These are phyloP conservation scores for Pogoniulus pusillus DNA, from an alignment of 2,797 vertebrate genomes.

Conservation along the genomic window DNA sequence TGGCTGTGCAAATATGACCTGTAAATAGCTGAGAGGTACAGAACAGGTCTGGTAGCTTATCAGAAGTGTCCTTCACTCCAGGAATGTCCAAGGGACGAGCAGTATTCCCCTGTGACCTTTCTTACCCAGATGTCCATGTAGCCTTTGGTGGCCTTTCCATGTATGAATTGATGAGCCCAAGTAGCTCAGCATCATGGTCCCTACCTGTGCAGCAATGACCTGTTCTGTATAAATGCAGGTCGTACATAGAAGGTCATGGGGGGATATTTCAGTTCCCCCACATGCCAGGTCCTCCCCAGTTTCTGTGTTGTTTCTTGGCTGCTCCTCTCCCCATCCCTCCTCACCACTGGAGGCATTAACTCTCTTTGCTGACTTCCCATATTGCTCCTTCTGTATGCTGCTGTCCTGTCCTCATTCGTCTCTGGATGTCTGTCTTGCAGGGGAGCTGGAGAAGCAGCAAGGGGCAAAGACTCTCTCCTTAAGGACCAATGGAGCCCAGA, in stretches of 20 bases:
- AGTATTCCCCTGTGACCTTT: neutral
- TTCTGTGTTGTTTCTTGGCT: too few species aligned
- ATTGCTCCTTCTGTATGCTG: neutral
- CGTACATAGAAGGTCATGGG: neutral
- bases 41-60: neutral
- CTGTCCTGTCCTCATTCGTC: neutral
- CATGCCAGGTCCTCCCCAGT: too few species aligned
- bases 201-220: neutral
- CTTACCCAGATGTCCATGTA: neutral
- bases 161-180: neutral
- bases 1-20: neutral
- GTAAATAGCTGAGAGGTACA: neutral
- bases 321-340: too few species aligned
- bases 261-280: too few species aligned
- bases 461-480: conserved; percentile 85
- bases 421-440: conserved; percentile 60
- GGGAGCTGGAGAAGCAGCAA: conserved; percentile 96
- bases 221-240: neutral
- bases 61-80: neutral
- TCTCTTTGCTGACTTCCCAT: neutral
- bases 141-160: neutral
- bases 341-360: neutral
- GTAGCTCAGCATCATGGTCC: neutral
- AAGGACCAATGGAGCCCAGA: conserved; percentile 88
- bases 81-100: neutral